Conservation (phyloP, 2,888 invertebrate genomes). For the Spilosoma lubricipeda region DNA sequence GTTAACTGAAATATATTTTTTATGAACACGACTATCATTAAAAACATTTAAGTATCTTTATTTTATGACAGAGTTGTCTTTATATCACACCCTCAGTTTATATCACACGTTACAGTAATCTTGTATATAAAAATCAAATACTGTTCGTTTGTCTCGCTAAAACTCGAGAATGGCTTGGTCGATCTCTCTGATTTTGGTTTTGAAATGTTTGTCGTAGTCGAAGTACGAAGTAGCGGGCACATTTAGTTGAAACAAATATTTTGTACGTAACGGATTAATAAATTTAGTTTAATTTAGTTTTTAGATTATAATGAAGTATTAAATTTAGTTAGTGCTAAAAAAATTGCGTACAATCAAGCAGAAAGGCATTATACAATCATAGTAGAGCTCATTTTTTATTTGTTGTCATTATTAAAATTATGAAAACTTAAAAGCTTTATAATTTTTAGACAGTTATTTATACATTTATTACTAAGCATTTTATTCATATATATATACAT, state of each 20-base stretch:
- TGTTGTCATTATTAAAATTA: not conserved
- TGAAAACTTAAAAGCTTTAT: not conserved
- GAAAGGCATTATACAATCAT: not conserved
- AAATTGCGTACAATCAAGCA: not conserved
- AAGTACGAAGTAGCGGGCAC: too few relatives aligned
- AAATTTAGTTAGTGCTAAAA: not conserved
- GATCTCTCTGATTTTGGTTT: too few relatives aligned
- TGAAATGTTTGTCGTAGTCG: too few relatives aligned
- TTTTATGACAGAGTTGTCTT: not conserved
- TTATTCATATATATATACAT: constrained; percentile 25
- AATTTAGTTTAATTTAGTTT: too few relatives aligned
- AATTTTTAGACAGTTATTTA: not conserved
- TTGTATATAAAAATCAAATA: too few relatives aligned
- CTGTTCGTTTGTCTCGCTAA: too few relatives aligned
- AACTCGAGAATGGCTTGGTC: too few relatives aligned
- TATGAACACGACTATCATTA: not conserved
- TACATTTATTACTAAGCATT: not conserved
- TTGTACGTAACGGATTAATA: not conserved
- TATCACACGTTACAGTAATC: not conserved
- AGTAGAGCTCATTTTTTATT: not conserved
- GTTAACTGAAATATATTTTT: not conserved
- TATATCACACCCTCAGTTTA: not conserved
- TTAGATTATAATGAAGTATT: not conserved
- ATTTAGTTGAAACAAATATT: not conserved
- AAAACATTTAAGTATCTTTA: not conserved